Base-by-base conservation (phyloP, 2,113 vertebrate genomes). In the Litocranius walleri region DNA sequence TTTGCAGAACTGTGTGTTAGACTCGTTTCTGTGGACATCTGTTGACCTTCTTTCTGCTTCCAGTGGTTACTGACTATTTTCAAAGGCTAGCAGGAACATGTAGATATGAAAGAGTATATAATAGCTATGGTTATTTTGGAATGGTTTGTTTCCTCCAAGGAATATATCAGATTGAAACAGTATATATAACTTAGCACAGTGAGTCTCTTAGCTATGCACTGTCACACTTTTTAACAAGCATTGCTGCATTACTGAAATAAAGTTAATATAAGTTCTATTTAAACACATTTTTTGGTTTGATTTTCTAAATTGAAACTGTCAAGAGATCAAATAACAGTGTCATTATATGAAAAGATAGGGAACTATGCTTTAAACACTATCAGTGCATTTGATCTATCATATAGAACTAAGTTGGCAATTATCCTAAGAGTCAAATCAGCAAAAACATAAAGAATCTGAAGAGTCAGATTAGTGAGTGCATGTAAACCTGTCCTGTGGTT, bases 251-350 rank as follows among this genome's bases (percentile, higher is more conserved):
- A 91, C 82, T 17, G n/a, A 93, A 95, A 71, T 57, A 90, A 89
- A 96, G 94, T 91, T 93, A 88, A 97, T 92, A 90, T 78, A 95
- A 96, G 87, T 95, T 95, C 78, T 86, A 82, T 95, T 97, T 88
- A 96, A 97, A 93, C 36, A 77, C 19, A 77, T 96, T 74, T 78
- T 97, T 64, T n/a, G 90, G 59, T 29, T 97, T 97, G 85, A 62
- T 95, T 95, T 97, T 77, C 88, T 95, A 91, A 97, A 95, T 59
- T 96, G 59, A 96, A 96, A 93, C 87, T 94, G 86, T 88, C 95
- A 94, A 93, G 93, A 91, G 86, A 91, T 97, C 93, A 93, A 94
- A 90, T 59, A 87, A 62, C 11, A 62, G 45, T 86, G 89, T 86
- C 86, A 62, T 94, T 93, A 93, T 29, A 48, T 91, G 8, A 12